Base-by-base conservation (phyloP, 2,797 vertebrate genomes). In the Leuciscus waleckii region DNA sequence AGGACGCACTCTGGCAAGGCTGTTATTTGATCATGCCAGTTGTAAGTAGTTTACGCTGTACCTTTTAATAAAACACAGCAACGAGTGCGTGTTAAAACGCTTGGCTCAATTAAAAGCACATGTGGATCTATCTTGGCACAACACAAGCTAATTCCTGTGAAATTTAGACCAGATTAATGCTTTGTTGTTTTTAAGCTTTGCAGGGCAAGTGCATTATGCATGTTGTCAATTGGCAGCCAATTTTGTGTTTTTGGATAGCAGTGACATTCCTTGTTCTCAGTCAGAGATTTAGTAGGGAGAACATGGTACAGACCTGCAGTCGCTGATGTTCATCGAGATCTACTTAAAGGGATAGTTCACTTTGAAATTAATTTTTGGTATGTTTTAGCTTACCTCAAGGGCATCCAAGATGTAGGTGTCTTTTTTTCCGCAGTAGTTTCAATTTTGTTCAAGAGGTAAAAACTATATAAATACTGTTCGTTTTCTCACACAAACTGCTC, bases 11-110 rank as follows among this genome's bases (percentile, higher is more conserved):
- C 56, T 73, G 77, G 41, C 76, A 65, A 19, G 65, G 37, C 41
- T 54, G 10, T 63, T 79, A 49, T 73, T 65, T 49, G 68, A 63
- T 80, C 56, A 21, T 58, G 85, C 79, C 79, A 86, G 71, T 76
- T 76, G 17, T 39, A 51, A 71, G 68, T 65, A 73, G 67, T 85
- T 80, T 85, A 79, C 41, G 32, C 77, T 61, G 49, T 73, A 73
- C 43, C 41, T 79, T 85, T 73, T 85, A 85, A 85, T 85, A 56
- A 85, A 73, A 73, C 56, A 32, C 84, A 80, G 84, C 29, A 80
- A 73, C 39, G 29, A 74, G 43, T 80, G 56, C 7, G 39, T 71
- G 54, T 65, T 65, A 71, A 79, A 73, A 32, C 0, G 19, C 41
- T 43, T 23, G 16, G 51, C 68, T 80, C 54, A 63, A 85, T 80